These are phyloP conservation scores for Diabrotica undecimpunctata DNA, from an alignment of 1,140 invertebrate genomes.

Conservation along the genomic window DNA sequence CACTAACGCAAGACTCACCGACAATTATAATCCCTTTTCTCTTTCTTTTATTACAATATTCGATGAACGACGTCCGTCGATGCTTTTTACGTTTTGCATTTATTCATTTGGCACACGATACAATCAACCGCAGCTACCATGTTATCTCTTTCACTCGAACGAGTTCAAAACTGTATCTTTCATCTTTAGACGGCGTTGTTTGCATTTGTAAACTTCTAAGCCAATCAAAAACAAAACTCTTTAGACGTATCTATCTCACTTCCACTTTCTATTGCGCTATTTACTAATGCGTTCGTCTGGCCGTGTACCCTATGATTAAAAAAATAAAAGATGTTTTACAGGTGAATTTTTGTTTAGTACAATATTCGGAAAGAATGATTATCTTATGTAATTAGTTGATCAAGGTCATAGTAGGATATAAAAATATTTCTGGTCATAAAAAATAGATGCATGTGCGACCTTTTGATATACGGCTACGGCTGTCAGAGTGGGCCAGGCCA, in stretches of 20 bases:
- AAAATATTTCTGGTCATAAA: too few relatives aligned
- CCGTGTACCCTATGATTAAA: not conserved
- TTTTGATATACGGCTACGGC: too few relatives aligned
- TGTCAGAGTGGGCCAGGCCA: too few relatives aligned
- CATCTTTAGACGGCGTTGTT: constrained; percentile 17
- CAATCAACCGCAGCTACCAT: constrained; percentile 14
- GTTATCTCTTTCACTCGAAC: constrained; percentile 23
- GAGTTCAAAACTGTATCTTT: constrained; percentile 13
- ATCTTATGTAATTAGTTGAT: too few relatives aligned
- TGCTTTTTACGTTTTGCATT: constrained; percentile 25
- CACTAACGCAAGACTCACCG: constrained; percentile 30
- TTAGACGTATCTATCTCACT: constrained; percentile 16
- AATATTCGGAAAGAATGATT: not conserved
- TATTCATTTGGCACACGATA: constrained; percentile 37
- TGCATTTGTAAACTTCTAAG: constrained; percentile 22
- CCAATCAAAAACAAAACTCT: constrained; percentile 24
- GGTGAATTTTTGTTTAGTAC: not conserved
- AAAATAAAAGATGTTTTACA: not conserved
- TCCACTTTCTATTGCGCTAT: constrained; percentile 6
- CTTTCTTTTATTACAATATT: constrained; percentile 20
- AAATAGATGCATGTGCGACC: too few relatives aligned
- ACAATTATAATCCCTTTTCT: constrained; percentile 25
- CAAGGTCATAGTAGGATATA: too few relatives aligned
- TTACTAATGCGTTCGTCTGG: not conserved
- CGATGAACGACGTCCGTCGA: constrained; percentile 26